Evolutionary conservation across 2,888 invertebrate genomes (phyloP).

Genomic region (Cheilosia vernalis): DNA sequence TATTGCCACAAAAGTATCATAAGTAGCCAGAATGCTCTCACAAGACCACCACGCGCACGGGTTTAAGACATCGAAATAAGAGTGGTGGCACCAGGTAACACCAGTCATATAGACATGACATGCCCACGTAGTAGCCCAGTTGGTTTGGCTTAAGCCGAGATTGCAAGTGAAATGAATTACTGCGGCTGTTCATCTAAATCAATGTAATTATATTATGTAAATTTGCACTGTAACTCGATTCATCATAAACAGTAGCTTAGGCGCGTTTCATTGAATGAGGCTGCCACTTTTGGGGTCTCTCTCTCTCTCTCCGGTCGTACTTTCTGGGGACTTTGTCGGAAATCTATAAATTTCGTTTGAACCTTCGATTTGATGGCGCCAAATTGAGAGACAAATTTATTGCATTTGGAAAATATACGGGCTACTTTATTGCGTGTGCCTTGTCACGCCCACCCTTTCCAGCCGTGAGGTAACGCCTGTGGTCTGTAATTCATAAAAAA

Average conservation of each 20-base stretch:
- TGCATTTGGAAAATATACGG: constrained; percentile 22
- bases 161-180: constrained; percentile 62
- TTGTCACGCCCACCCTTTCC: constrained; percentile 31
- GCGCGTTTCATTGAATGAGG: constrained; percentile 29
- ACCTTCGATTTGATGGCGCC: constrained; percentile 50
- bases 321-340: constrained; percentile 36
- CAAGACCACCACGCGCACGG: constrained; percentile 62
- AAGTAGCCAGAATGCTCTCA: constrained; percentile 47
- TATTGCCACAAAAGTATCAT: constrained; percentile 42
- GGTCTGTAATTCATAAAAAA: not conserved
- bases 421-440: not conserved
- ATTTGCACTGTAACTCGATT: constrained; percentile 49
- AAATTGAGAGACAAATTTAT: constrained; percentile 8
- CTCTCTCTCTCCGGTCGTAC: not conserved
- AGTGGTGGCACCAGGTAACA: constrained; percentile 55
- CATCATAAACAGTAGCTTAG: constrained; percentile 62
- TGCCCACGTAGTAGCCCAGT: constrained; percentile 44
- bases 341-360: constrained; percentile 48
- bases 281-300: not conserved
- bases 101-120: constrained; percentile 30
- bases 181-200: constrained; percentile 59
- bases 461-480: constrained; percentile 19
- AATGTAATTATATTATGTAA: constrained; percentile 72
- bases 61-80: constrained; percentile 37
- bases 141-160: constrained; percentile 29